Evolutionary conservation across 2,113 vertebrate genomes (phyloP), one percentile per base, ranked within the genome.

Genomic region (Bucco capensis): DNA sequence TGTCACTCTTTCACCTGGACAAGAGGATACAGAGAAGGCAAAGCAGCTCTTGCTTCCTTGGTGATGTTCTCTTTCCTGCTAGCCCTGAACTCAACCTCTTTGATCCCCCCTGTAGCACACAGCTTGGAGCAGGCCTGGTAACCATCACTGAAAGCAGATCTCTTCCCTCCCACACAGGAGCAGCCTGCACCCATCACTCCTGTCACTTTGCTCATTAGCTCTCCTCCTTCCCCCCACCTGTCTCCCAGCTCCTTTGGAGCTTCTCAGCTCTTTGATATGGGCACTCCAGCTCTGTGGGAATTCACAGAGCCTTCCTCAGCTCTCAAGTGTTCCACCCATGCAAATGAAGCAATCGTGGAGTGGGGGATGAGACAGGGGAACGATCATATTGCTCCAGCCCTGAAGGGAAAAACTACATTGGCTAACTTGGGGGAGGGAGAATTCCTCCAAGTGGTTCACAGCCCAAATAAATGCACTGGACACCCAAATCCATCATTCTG

Each of bases 291-390:
- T 86, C 25, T 72, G 66, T 73, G 78, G 73, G 90, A 95, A 94
- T 85, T 92, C 64, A 81, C 6, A 0, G 67, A 74, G 46, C 74
- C 60, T 83, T 81, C 60, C 91, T 83, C 79, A 78, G 70, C 73
- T 93, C 78, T 66, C 50, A 72, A 71, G 73, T 69, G 50, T 82
- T 87, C 65, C 58, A 95, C 66, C 77, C 88, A 93, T 56, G 84
- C 83, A 95, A 96, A 96, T 88, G 83, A 67, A 83, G 44, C 67
- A 92, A 90, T 87, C 67, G 19, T 62, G 77, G 88, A 86, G 27
- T 1, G 5, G 35, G 46, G 44, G 40, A 60, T 71, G 62, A 57
- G 70, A 83, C 40, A 81, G 14, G 17, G 30, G 33, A 78, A 81
- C 46, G 70, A 82, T 78, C 53, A 72, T 33, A 71, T 16, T 80